These are phyloP conservation scores for Ochlodes sylvanus DNA, from an alignment of 2,888 invertebrate species.

Conservation along the genomic window DNA sequence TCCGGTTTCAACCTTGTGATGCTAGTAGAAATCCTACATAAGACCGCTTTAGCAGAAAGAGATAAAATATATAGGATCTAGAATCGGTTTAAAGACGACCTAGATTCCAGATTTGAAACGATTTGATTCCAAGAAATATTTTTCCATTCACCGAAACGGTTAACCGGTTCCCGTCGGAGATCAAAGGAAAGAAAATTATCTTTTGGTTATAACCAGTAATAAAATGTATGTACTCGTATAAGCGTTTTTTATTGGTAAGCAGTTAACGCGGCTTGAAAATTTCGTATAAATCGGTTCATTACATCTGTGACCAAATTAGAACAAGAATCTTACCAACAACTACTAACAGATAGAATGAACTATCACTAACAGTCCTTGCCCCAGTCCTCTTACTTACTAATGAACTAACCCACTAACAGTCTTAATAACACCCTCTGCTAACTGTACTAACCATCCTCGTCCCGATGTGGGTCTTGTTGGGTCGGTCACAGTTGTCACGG, in stretches of 20 bases:
- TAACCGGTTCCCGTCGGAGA: constrained; percentile 22
- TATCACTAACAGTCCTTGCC: too few relatives aligned
- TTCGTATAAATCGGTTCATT: too few relatives aligned
- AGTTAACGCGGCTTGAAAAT: too few relatives aligned
- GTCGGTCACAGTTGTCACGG: too few relatives aligned
- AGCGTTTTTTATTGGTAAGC: neutral
- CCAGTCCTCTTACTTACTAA: too few relatives aligned
- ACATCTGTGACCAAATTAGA: too few relatives aligned
- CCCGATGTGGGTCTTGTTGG: too few relatives aligned
- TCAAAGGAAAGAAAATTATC: constrained; percentile 25
- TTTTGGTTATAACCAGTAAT: constrained; percentile 2
- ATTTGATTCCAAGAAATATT: constrained; percentile 37
- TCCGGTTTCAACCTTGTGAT: neutral
- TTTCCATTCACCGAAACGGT: constrained; percentile 27
- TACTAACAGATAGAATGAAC: too few relatives aligned
- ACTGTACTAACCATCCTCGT: too few relatives aligned
- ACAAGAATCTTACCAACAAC: too few relatives aligned
- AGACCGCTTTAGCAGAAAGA: constrained; percentile 29
- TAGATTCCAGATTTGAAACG: constrained; percentile 35
- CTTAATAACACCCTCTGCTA: too few relatives aligned
- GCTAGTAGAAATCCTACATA: constrained; percentile 29
- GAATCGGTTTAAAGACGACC: constrained; percentile 35
- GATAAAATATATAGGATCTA: constrained; percentile 36
- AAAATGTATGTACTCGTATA: neutral
- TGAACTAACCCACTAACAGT: too few relatives aligned